Conservation (phyloP, 2,888 invertebrate species). For the Polydrusus pterygomalis region DNA sequence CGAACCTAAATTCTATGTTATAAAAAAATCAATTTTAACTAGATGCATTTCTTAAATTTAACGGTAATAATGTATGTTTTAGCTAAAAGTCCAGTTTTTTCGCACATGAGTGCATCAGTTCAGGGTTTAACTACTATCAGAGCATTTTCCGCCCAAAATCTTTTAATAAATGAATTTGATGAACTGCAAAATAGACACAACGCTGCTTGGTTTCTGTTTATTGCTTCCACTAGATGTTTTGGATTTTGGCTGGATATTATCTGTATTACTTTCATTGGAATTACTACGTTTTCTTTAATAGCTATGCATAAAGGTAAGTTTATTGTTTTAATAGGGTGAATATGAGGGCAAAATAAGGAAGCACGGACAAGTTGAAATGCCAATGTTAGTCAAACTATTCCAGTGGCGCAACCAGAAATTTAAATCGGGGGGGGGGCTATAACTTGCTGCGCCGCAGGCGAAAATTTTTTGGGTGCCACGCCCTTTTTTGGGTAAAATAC, state of each 20-base stretch:
- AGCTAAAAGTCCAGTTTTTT: slow-evolving; percentile 88
- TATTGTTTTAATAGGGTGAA: not conserved
- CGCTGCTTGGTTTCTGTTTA: slow-evolving; percentile 83
- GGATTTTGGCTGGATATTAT: slow-evolving; percentile 82
- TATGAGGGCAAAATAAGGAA: too few relatives aligned
- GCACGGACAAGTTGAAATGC: not conserved
- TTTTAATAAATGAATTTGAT: slow-evolving; percentile 79
- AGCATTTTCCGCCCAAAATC: slow-evolving; percentile 79
- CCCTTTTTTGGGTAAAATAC: too few relatives aligned
- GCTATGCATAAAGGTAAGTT: slow-evolving; percentile 60
- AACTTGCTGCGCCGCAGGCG: too few relatives aligned
- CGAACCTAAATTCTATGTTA: too few relatives aligned
- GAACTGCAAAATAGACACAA: slow-evolving; percentile 80
- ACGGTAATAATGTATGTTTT: slow-evolving; percentile 54
- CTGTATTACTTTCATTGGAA: slow-evolving; percentile 78
- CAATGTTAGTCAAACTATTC: slow-evolving; percentile 27
- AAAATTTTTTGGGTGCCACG: too few relatives aligned
- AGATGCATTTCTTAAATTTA: not conserved
- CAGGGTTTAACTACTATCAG: slow-evolving; percentile 86
- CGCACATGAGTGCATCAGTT: slow-evolving; percentile 83
- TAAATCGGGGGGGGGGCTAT: too few relatives aligned
- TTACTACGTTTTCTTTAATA: slow-evolving; percentile 60
- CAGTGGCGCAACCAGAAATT: too few relatives aligned
- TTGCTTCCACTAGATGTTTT: slow-evolving; percentile 79
- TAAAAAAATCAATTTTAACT: not conserved